Conservation (phyloP, 2,797 vertebrate genomes). For the Pseudopleuronectes americanus region DNA sequence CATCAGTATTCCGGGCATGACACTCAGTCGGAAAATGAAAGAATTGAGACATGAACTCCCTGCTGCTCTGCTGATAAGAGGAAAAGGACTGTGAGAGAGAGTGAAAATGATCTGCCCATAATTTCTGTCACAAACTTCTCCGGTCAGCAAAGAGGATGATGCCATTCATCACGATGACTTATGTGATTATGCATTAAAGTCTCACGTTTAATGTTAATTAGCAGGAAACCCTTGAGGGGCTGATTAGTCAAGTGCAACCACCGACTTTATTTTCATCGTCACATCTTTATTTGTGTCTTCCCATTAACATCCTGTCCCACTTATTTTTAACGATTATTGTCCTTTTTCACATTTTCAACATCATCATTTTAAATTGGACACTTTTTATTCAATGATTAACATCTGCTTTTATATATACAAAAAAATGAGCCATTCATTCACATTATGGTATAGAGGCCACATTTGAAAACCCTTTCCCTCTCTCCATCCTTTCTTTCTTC, state of each 20-base stretch:
- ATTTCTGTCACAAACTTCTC: neutral
- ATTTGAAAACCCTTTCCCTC: constrained; percentile 12
- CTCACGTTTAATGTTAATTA: constrained; percentile 38
- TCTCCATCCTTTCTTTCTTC: constrained; percentile 24
- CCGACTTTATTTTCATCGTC: neutral
- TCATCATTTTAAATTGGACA: neutral
- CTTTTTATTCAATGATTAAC: neutral
- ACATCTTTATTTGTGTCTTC: constrained; percentile 1
- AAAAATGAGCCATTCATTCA: neutral
- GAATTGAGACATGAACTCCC: too few relatives aligned
- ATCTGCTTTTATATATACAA: neutral
- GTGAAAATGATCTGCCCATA: neutral
- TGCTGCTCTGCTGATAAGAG: too few relatives aligned
- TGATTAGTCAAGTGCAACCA: constrained; percentile 10
- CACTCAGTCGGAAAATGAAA: too few relatives aligned
- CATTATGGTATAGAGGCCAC: neutral
- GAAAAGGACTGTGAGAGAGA: neutral
- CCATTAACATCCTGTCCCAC: neutral
- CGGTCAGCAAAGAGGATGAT: constrained; percentile 2
- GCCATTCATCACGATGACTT: constrained; percentile 31
- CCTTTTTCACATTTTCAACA: neutral
- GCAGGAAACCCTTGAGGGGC: constrained; percentile 14
- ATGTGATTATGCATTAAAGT: neutral
- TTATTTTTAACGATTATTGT: neutral
- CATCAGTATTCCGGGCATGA: too few relatives aligned